Evolutionary conservation across 1,140 invertebrate genomes (phyloP), one percentile per base, ranked within the genome.

Genomic region (Neomicropteryx cornuta): DNA sequence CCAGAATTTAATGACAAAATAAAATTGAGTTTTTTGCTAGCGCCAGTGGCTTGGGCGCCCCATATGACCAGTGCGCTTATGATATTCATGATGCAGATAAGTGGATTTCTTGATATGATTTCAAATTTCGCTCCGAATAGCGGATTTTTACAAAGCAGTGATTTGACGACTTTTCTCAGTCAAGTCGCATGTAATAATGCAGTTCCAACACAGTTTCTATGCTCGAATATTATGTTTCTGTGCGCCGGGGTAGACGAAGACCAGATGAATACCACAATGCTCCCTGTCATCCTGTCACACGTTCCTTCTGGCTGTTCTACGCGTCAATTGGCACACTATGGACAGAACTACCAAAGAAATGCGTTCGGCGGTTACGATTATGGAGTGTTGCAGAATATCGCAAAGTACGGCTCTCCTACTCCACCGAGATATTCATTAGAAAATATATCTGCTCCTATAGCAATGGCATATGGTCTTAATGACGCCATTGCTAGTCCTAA

Each of bases 271-370:
- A 52, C 72, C 60, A 71, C 70, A 27, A 51, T 79, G 17, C 46
- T 84, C 18, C 75, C 81, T 2, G 66, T 81, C 0, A 81, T 89
- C 47, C 56, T 86, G 18, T 64, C 66, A 14, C 85, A 91, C 48
- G 72, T 73, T 13, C 87, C 88, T 3, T 81, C 84, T 3, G 86
- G 87, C 13, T 76, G 86, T 0, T 90, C 87, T 2, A 79, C 77
- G 0, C 77, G 77, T 56, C 83, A 84, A 17, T 48, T 91, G 1
- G 49, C 83, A 10, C 81, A 85, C 58, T 83, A 73, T 43, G 72
- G 71, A 0, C 80, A 77, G 68, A 50, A 56, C 27, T 66, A 58
- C 21, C 75, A 81, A 3, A 62, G 64, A 39, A 61, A 51, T 0
- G 33, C 30, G 0, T 83, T 82, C 43, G 64, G 72, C 45, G 63